phyloP scores from a whole-genome alignment of 2,113 vertebrate species.

The Ramphastos sulfuratus region DNA sequence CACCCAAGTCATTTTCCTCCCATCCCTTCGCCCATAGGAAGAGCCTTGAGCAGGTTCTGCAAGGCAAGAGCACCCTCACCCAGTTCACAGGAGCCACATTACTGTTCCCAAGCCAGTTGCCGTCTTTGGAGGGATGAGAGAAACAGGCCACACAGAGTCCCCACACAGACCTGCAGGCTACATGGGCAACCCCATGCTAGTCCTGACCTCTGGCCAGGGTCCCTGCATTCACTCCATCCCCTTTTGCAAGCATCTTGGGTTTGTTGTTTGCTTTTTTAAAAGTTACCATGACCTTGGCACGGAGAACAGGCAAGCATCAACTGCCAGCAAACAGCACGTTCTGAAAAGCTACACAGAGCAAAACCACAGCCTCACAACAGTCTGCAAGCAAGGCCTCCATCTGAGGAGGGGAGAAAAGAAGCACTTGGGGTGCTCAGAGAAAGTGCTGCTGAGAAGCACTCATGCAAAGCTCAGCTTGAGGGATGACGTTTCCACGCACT shows the following conservation, averaged over 20 bases:
- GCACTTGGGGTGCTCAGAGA: not conserved
- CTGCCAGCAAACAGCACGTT: not conserved
- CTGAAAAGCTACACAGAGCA: not conserved
- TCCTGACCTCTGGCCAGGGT: not conserved
- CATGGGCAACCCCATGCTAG: rapidly evolving
- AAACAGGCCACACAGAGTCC: rapidly evolving
- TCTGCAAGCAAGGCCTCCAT: not conserved
- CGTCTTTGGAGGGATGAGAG: not conserved
- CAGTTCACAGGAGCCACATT: not conserved
- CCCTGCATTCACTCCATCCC: not conserved
- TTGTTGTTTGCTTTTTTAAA: not conserved
- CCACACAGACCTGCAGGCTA: not conserved
- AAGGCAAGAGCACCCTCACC: not conserved
- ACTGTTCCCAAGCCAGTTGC: rapidly evolving
- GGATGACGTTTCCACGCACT: rapidly evolving
- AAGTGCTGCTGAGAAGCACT: not conserved
- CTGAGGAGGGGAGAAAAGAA: not conserved
- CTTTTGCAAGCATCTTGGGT: not conserved
- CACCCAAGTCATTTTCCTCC: not conserved
- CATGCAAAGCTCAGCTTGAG: not conserved
- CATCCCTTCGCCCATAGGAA: rapidly evolving
- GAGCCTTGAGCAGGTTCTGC: not conserved
- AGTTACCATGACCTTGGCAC: not conserved
- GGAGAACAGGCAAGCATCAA: not conserved
- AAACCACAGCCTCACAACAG: not conserved